A percentile compares a stretch with the other conserved stretches of the same genome.
Conservation (phyloP, 1,140 invertebrate genomes). For the Drosophila pectinifera region DNA sequence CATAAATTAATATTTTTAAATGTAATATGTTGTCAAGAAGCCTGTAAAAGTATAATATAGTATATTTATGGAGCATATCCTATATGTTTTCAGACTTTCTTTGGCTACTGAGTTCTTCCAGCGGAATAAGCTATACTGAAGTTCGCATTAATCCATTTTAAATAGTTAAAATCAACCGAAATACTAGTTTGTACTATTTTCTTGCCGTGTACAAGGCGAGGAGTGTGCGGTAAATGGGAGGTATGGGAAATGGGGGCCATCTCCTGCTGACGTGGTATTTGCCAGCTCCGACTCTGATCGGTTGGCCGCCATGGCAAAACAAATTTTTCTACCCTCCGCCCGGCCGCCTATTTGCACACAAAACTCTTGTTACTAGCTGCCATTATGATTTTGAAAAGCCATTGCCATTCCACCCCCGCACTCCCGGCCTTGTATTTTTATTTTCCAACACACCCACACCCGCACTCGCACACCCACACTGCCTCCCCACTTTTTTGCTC, state of each 20-base stretch:
- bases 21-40: too few species aligned
- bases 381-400: slow-evolving; percentile 85
- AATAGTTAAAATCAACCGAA: too few species aligned
- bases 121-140: neutral
- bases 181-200: neutral
- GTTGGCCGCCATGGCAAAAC: slow-evolving; percentile 39
- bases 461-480: too few species aligned
- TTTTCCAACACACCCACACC: slow-evolving; percentile 13
- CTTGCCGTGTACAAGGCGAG: neutral
- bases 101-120: neutral
- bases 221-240: neutral
- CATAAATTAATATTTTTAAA: too few species aligned
- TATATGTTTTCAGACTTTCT: neutral
- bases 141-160: neutral
- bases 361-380: slow-evolving; percentile 85
- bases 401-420: slow-evolving; percentile 63
- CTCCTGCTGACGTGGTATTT: slow-evolving; percentile 81
- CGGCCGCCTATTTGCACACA: slow-evolving; percentile 75
- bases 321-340: slow-evolving; percentile 26
- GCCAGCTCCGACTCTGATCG: slow-evolving; percentile 67
- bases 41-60: too few species aligned
- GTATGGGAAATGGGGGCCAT: slow-evolving; percentile 24
- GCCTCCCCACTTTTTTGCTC: slow-evolving; percentile 52
- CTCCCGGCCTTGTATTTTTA: slow-evolving; percentile 20
- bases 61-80: too few species aligned